Base-by-base conservation (phyloP, 1,140 invertebrate genomes). In the Spodoptera frugiperda region DNA sequence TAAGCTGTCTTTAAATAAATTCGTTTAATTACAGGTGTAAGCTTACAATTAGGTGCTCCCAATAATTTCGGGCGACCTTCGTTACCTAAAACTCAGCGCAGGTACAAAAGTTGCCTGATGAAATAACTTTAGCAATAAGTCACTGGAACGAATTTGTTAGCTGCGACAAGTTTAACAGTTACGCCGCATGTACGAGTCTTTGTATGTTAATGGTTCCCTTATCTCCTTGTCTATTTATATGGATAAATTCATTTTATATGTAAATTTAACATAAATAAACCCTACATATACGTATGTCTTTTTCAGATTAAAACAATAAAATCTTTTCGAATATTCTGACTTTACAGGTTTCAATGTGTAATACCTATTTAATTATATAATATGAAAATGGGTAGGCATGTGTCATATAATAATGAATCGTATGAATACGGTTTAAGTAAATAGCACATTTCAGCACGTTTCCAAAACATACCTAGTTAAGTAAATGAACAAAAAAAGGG, bases 81-180 rank as follows among this genome's bases (percentile, higher is more conserved):
- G 46, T 10, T 19, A 67, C 63, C 57, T 33, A 33, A 39, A 39
- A 9, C n/a, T 39, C 10, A 54, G 21, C 1, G 30, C 21, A 48
- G 39, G 61, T 44, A 21, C 46, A 30, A 15, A 46, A 63, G 46
- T 67, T 25, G 68, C 68, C 68, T 71, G 68, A 71, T 71, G 63
- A 71, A 71, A 71, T 71, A 71, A 71, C 49, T 71, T 71, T 71
- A 71, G 68, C 68, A 71, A 71, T 71, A 54, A 55, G 8, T 71
- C 68, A 71, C 53, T 12, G 51, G n/a, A 53, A 44, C 17, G 25
- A 54, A 71, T 71, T 55, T 44, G 51, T 46, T 55, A 6, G 44
- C 63, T 48, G 63, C 25, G 63, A 67, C 63, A 67, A 51, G 17
- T 30, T 67, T 6, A 21, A 10, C 19, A 67, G 19, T 51, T 25